These are phyloP conservation scores for Pecten maximus DNA, from an alignment of 2,888 invertebrate species.

Conservation along the genomic window DNA sequence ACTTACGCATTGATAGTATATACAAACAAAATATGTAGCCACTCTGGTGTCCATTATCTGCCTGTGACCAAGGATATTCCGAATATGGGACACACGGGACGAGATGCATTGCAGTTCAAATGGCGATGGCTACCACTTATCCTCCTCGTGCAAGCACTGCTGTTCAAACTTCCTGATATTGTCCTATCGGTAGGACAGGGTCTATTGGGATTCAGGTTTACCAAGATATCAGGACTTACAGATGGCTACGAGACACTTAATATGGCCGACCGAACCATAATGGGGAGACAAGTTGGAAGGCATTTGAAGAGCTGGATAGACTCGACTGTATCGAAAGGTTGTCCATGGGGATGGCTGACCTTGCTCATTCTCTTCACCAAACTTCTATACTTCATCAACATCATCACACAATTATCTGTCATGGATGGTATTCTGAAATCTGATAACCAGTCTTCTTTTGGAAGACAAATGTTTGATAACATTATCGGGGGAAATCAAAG, in stretches of 20 bases:
- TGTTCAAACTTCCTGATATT: conserved; percentile 59
- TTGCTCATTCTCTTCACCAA: conserved; percentile 56
- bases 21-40: conserved; percentile 47
- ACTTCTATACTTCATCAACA: conserved; percentile 55
- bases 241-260: conserved; percentile 45
- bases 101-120: background rate
- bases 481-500: conserved; percentile 50
- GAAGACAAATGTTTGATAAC: conserved; percentile 53
- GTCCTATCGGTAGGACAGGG: conserved; percentile 55
- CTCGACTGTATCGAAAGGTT: conserved; percentile 27
- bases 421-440: conserved; percentile 49
- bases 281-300: conserved; percentile 56
- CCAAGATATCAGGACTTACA: conserved; percentile 55
- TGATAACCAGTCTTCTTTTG: conserved; percentile 57
- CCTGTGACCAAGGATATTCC: background rate
- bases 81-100: background rate
- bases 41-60: background rate
- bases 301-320: conserved; percentile 55
- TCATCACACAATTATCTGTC: conserved; percentile 50
- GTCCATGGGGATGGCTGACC: conserved; percentile 57
- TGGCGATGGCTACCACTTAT: conserved; percentile 60
- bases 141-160: conserved; percentile 55
- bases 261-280: conserved; percentile 48
- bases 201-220: conserved; percentile 55
- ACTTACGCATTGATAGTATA: background rate